A percentile compares a stretch with the other conserved stretches of the same genome.
Conservation (phyloP, 2,888 invertebrate genomes). For the Stenolophus ochropezus region DNA sequence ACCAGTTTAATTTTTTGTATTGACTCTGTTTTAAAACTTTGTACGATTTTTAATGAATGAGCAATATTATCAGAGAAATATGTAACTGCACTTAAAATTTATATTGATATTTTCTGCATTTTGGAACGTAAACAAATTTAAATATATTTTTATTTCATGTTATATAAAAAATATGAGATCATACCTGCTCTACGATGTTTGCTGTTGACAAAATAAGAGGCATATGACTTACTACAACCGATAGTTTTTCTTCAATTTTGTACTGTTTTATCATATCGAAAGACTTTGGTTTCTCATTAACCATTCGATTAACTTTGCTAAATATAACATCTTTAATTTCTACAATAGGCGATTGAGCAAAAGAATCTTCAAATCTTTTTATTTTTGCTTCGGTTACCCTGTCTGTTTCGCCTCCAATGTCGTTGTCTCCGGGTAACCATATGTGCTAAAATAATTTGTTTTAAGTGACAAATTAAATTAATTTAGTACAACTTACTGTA, state of each 20-base stretch:
- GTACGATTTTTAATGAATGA: too few species aligned
- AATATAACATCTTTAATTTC: slow-evolving; percentile 79
- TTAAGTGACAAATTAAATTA: slow-evolving; percentile 17
- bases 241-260: slow-evolving; percentile 74
- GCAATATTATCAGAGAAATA: too few species aligned
- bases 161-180: background rate
- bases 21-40: too few species aligned
- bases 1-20: too few species aligned
- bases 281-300: slow-evolving; percentile 66
- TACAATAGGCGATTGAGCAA: slow-evolving; percentile 81
- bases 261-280: slow-evolving; percentile 62
- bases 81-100: too few species aligned
- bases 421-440: slow-evolving; percentile 97
- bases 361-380: slow-evolving; percentile 83
- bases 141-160: background rate
- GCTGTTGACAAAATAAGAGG: slow-evolving; percentile 78
- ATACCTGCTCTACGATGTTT: slow-evolving; percentile 75
- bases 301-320: slow-evolving; percentile 85
- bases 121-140: slow-evolving; percentile 26
- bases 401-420: slow-evolving; percentile 95
- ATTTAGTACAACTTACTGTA: slow-evolving; percentile 66
- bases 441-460: slow-evolving; percentile 77
- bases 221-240: slow-evolving; percentile 84
- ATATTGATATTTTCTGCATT: too few species aligned
- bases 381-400: slow-evolving; percentile 82